These are phyloP conservation scores for Itoplectis maculator DNA, from an alignment of 2,888 invertebrate genomes.

Conservation along the genomic window DNA sequence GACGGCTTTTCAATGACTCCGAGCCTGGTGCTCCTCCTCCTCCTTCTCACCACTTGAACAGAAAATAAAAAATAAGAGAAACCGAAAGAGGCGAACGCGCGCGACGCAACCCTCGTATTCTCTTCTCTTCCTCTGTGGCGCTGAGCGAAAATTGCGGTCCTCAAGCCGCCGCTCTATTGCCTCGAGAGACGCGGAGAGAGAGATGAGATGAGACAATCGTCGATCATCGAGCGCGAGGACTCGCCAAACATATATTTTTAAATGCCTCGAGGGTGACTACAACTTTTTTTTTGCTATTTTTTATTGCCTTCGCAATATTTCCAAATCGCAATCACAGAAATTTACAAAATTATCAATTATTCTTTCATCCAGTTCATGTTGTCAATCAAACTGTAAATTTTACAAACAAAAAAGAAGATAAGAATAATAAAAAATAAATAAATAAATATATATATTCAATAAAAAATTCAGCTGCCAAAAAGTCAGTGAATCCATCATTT, in stretches of 20 bases:
- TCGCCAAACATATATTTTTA: background rate
- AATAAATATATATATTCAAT: no score
- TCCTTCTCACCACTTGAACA: slow-evolving; percentile 28
- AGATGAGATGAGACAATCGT: slow-evolving; percentile 15
- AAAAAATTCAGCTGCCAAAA: no score
- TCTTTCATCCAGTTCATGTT: no score
- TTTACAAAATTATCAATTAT: background rate
- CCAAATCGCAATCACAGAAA: background rate
- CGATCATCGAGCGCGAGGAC: slow-evolving; percentile 35
- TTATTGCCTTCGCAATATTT: background rate
- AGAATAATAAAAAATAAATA: no score
- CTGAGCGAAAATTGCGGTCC: slow-evolving; percentile 21
- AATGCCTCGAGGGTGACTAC: background rate
- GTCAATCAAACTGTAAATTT: no score
- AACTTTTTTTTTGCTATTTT: background rate
- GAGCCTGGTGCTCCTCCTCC: no score
- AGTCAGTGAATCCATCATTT: no score
- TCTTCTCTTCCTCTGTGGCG: slow-evolving; percentile 31
- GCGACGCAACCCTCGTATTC: slow-evolving; percentile 13
- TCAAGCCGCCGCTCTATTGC: slow-evolving; percentile 54
- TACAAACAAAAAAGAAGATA: no score
- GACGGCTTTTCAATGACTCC: slow-evolving; percentile 66
- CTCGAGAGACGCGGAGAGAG: slow-evolving; percentile 42
- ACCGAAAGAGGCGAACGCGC: slow-evolving; percentile 10
- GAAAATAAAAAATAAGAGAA: slow-evolving; percentile 10